A percentile compares a stretch with the other conserved stretches of the same genome.
Evolutionary conservation across 2,888 invertebrate genomes (phyloP).

Genomic region (Eudemis profundana): DNA sequence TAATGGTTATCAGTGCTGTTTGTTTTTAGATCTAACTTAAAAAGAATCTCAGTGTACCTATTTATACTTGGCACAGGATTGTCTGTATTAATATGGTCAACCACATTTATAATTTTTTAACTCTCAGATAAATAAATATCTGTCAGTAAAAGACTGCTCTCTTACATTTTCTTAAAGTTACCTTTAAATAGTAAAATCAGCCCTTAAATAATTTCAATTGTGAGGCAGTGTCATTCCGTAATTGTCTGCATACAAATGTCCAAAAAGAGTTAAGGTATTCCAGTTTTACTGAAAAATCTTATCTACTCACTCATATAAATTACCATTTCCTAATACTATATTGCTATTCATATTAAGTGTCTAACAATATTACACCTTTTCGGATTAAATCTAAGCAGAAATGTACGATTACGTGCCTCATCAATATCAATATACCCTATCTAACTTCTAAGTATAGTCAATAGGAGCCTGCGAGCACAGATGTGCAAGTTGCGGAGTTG

Average conservation of each 20-base stretch:
- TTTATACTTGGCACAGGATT: slow-evolving; percentile 20
- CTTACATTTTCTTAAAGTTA: no score
- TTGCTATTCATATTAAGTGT: slow-evolving; percentile 8
- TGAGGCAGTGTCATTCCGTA: slow-evolving; percentile 4
- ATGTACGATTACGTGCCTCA: background rate
- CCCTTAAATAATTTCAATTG: background rate
- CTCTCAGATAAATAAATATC: no score
- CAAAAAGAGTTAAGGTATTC: slow-evolving; percentile 21
- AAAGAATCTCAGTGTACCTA: slow-evolving; percentile 25
- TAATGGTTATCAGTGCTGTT: slow-evolving; percentile 19
- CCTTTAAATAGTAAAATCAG: background rate
- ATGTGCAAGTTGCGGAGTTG: no score
- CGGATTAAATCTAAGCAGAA: background rate
- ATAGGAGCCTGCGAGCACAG: no score
- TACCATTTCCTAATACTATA: slow-evolving; percentile 41
- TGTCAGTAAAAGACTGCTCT: no score
- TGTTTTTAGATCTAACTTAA: slow-evolving; percentile 1
- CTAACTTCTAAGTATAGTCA: no score
- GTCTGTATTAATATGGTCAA: slow-evolving; percentile 15
- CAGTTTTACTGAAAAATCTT: slow-evolving; percentile 25
- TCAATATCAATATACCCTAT: no score
- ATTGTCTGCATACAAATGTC: slow-evolving; percentile 21
- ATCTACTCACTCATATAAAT: slow-evolving; percentile 12
- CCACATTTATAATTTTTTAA: background rate
- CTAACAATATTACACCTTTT: slow-evolving; percentile 14